These are phyloP conservation scores for Philopotamus ludificatus DNA, from an alignment of 1,140 invertebrate species.

Conservation along the genomic window DNA sequence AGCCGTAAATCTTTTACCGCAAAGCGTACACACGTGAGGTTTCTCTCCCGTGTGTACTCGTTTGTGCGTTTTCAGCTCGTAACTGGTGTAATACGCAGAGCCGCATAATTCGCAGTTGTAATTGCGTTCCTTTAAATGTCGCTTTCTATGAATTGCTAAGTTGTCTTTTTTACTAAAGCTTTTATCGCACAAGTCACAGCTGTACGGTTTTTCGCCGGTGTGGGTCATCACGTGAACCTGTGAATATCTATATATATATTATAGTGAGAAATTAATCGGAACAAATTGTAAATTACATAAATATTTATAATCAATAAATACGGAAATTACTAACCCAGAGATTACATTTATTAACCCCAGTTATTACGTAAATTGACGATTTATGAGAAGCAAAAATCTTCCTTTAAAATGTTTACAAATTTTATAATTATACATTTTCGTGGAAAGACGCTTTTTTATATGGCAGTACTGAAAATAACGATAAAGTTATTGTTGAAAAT, in stretches of 20 bases:
- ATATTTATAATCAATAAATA: too few relatives aligned
- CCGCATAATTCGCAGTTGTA: constrained; percentile 37
- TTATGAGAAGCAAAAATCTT: too few relatives aligned
- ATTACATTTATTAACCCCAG: too few relatives aligned
- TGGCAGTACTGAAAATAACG: too few relatives aligned
- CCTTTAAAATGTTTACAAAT: too few relatives aligned
- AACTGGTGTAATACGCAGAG: constrained; percentile 38
- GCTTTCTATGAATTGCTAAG: constrained; percentile 33
- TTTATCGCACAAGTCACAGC: constrained; percentile 45
- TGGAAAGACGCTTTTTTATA: too few relatives aligned
- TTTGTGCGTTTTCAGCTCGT: constrained; percentile 39
- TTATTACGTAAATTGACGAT: too few relatives aligned
- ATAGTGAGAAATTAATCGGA: background rate
- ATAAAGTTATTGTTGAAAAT: too few relatives aligned
- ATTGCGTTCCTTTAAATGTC: constrained; percentile 36
- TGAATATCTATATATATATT: too few relatives aligned
- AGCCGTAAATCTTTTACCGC: constrained; percentile 39
- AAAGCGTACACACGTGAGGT: constrained; percentile 36
- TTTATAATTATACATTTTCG: too few relatives aligned
- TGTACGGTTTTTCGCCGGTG: constrained; percentile 45
- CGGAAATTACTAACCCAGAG: too few relatives aligned
- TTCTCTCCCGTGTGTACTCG: constrained; percentile 38
- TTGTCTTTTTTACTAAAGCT: constrained; percentile 40
- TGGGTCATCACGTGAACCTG: constrained; percentile 41
- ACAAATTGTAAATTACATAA: background rate